These are phyloP conservation scores for Ranitomeya imitator DNA, from an alignment of 2,113 vertebrate genomes.

Conservation along the genomic window DNA sequence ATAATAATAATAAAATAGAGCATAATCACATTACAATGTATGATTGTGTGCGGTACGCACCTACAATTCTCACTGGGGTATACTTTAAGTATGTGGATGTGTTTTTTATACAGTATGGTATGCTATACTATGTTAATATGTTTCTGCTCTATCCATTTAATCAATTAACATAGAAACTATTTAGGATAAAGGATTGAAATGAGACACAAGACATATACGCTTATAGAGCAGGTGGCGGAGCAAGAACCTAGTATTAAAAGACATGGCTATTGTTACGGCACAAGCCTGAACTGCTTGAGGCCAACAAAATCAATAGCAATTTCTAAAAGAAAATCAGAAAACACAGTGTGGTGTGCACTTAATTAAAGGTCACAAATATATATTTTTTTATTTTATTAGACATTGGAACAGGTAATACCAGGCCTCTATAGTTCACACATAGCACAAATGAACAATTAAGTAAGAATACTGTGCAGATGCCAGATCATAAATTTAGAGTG, in stretches of 20 bases:
- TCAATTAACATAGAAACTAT: not conserved
- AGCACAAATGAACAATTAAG: not conserved
- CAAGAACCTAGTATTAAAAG: not conserved
- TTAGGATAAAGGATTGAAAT: not conserved
- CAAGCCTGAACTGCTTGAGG: slow-evolving; percentile 43
- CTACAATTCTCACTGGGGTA: not conserved
- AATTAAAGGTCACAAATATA: slow-evolving; percentile 42
- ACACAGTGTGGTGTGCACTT: slow-evolving; percentile 22
- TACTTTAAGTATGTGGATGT: not conserved
- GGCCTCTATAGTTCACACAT: not conserved
- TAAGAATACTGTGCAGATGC: not conserved
- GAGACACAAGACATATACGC: not conserved
- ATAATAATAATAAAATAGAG: no score
- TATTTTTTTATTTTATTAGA: slow-evolving; percentile 30
- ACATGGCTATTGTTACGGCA: slow-evolving; percentile 32
- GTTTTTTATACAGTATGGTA: not conserved
- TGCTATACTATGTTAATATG: not conserved
- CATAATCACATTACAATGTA: not conserved
- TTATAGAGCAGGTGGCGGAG: slow-evolving; percentile 22
- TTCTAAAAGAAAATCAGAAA: slow-evolving; percentile 47
- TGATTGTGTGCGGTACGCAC: not conserved
- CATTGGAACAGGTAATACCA: not conserved
- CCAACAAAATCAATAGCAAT: slow-evolving; percentile 55
- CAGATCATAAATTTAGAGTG: not conserved
- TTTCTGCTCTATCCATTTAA: not conserved